These are phyloP conservation scores for Labia minor DNA, from an alignment of 2,888 invertebrate genomes.

Conservation along the genomic window DNA sequence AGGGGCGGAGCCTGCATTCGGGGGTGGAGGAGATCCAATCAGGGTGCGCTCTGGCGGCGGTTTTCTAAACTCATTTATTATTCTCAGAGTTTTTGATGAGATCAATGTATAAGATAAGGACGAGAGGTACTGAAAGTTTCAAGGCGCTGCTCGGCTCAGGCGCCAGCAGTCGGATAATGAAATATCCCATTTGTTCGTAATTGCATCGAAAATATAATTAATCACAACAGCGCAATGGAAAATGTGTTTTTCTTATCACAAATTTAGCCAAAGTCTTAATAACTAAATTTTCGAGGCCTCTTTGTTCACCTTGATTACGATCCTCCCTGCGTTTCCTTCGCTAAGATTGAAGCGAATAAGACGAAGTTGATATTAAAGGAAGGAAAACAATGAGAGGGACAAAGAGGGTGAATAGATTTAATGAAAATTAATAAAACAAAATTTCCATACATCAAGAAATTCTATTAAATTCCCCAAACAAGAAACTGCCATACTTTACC, in stretches of 20 bases:
- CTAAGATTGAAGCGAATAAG: constrained; percentile 8
- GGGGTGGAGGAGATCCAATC: constrained; percentile 8
- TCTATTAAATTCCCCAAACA: constrained; percentile 13
- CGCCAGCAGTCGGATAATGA: not conserved
- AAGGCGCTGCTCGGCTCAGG: not conserved
- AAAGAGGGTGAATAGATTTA: constrained; percentile 13
- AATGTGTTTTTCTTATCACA: not conserved
- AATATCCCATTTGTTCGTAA: constrained; percentile 8
- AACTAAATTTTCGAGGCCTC: not conserved
- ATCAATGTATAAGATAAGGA: constrained; percentile 13
- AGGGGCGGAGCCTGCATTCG: not conserved
- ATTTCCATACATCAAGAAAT: constrained; percentile 13
- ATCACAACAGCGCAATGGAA: not conserved
- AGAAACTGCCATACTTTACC: constrained; percentile 13
- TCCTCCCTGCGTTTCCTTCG: constrained; percentile 9
- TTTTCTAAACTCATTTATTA: constrained; percentile 13
- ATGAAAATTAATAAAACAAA: constrained; percentile 13
- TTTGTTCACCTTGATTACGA: constrained; percentile 13
- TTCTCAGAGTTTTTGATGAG: constrained; percentile 1
- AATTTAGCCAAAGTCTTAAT: constrained; percentile 13
- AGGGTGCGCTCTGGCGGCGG: constrained; percentile 13
- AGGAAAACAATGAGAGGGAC: constrained; percentile 5
- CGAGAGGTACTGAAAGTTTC: not conserved
- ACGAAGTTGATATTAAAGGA: constrained; percentile 13
- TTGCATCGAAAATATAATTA: constrained; percentile 13